Conservation (phyloP, 2,797 vertebrate genomes). For the Pipistrellus pygmaeus region DNA sequence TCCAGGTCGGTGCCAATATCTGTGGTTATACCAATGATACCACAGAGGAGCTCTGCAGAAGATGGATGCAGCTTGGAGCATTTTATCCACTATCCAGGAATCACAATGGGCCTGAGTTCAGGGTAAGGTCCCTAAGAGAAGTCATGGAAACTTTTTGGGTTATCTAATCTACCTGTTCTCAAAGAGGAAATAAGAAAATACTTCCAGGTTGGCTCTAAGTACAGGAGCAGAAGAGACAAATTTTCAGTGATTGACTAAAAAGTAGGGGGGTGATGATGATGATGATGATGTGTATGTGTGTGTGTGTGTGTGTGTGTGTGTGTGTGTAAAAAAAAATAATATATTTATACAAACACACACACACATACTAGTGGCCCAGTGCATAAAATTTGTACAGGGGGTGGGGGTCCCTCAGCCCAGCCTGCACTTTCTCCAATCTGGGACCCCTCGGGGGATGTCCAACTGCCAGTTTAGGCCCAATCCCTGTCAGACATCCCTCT, state of each 20-base stretch:
- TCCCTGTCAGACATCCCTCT: too few species aligned
- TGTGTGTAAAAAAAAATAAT: too few species aligned
- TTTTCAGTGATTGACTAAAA: not conserved
- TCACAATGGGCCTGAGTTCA: slow-evolving; percentile 91
- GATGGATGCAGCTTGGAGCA: slow-evolving; percentile 98
- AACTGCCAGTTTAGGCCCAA: too few species aligned
- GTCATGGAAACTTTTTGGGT: not conserved
- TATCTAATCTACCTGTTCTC: not conserved
- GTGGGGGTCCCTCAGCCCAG: too few species aligned
- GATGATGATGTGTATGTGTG: too few species aligned
- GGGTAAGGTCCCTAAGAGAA: slow-evolving; percentile 85
- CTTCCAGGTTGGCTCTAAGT: not conserved
- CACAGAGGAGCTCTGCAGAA: slow-evolving; percentile 94
- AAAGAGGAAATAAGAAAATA: not conserved
- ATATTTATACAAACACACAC: too few species aligned
- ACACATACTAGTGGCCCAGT: too few species aligned
- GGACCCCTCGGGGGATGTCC: too few species aligned
- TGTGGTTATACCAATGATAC: slow-evolving; percentile 93
- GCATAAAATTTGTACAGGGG: too few species aligned
- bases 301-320: not conserved
- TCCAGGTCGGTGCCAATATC: slow-evolving; percentile 96
- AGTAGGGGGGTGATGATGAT: not conserved
- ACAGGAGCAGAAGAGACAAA: not conserved
- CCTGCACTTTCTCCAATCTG: too few species aligned
- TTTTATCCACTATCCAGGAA: slow-evolving; percentile 98